A percentile compares a stretch with the other conserved stretches of the same genome.
phyloP scores from a whole-genome alignment of 2,888 invertebrate genomes.

The Sepiola atlantica region DNA sequence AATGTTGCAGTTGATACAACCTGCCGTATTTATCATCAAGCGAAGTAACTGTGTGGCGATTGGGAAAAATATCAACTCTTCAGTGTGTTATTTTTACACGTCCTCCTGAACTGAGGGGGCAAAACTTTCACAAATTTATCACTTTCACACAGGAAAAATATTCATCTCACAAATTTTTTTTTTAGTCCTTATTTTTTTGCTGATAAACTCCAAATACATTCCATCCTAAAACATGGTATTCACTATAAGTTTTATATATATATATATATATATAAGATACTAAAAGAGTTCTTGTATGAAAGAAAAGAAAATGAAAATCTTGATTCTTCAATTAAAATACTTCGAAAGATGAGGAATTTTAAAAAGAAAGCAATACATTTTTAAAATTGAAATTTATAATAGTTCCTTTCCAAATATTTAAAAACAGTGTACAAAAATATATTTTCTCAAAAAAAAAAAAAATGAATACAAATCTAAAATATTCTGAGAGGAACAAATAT shows the following conservation, averaged over 20 bases:
- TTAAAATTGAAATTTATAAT: background rate
- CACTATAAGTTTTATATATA: background rate
- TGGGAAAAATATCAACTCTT: background rate
- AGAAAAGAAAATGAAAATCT: background rate
- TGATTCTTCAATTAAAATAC: background rate
- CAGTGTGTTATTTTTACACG: background rate
- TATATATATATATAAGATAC: background rate
- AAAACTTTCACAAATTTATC: background rate
- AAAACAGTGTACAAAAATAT: background rate
- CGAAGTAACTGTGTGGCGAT: background rate
- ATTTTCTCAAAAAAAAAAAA: background rate
- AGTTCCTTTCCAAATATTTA: background rate
- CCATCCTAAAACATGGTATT: background rate
- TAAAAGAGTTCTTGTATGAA: background rate
- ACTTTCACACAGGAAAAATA: background rate
- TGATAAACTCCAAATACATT: background rate
- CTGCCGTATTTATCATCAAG: background rate
- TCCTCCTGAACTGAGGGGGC: background rate
- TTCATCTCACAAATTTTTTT: background rate
- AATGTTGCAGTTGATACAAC: constrained; percentile 66
- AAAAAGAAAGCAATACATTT: background rate
- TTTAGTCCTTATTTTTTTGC: background rate
- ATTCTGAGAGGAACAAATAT: background rate
- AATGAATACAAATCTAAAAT: background rate
- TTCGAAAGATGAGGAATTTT: background rate